phyloP scores from a whole-genome alignment of 1,140 invertebrate species.

The Antheraea pernyi region DNA sequence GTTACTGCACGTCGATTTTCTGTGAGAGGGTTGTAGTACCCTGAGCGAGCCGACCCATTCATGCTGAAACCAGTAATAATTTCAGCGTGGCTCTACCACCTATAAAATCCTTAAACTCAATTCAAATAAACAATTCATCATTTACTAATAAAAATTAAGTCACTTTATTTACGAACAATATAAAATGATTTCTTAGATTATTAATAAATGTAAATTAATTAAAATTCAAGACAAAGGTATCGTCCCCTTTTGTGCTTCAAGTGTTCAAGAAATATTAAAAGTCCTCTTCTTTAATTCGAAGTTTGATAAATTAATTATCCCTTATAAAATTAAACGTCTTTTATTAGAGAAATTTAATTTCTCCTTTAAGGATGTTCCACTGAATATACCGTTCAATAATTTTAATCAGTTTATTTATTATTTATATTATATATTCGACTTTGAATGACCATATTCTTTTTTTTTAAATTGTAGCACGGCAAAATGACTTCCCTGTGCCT shows the following conservation, averaged over 20 bases:
- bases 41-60: too few species aligned
- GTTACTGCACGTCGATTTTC: too few species aligned
- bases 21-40: too few species aligned
- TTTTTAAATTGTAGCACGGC: too few species aligned
- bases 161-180: not conserved
- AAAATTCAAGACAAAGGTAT: not conserved
- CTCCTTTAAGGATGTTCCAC: constrained; percentile 1
- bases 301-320: constrained; percentile 16
- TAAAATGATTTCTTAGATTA: not conserved
- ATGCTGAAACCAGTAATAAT: too few species aligned
- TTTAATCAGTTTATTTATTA: not conserved
- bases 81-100: too few species aligned
- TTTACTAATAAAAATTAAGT: not conserved
- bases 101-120: too few species aligned
- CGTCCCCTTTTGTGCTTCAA: constrained; percentile 4
- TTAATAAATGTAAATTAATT: not conserved
- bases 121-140: too few species aligned
- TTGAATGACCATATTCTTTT: too few species aligned
- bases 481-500: too few species aligned
- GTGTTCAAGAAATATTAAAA: constrained; percentile 14
- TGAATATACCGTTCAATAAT: not conserved
- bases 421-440: not conserved
- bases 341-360: constrained; percentile 18
- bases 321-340: constrained; percentile 16
- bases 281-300: constrained; percentile 12